Evolutionary conservation across 2,797 vertebrate genomes (phyloP), one percentile per base, ranked within the genome.

Genomic region (Sebastiscus tertius): DNA sequence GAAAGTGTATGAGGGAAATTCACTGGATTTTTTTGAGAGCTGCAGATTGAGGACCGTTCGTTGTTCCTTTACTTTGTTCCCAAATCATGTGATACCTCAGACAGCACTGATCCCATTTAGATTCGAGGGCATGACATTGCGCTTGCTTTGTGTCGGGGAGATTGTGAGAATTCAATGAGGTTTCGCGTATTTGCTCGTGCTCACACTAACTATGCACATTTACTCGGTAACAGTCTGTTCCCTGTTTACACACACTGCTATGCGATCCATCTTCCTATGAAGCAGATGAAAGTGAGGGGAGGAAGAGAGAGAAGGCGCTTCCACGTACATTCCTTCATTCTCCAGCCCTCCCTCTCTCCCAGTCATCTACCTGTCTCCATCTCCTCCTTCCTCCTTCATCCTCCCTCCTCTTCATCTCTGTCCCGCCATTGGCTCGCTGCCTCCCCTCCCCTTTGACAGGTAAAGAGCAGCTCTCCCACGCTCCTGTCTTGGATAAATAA

Each of bases 401-500:
- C 24, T 22, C 20, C 54, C 29, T 68, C 42, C 66, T 79, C 64
- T 46, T 73, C 63, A 55, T 68, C 68, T 64, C 60, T 8, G 7
- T 75, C 69, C 67, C 13, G 10, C 78, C 81, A 72, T 68, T 71
- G 72, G 72, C 73, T 85, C 27, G 1, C 33, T 69, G 52, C 69
- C 55, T 86, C 82, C 79, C 73, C 69, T 83, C 66, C 63, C 63
- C 66, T 75, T 70, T 86, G 85, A 86, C 88, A 83, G 85, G 85
- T 90, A 85, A 88, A 71, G 65, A 83, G 87, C 75, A 49, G 39
- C 77, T 31, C 85, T 91, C 86, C 86, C 85, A 75, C 83, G 3
- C 77, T 86, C n/a, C 82, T 58, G 55, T 89, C 81, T 82, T 68
- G 75, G 75, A 91, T 89, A 92, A 94, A 94, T 91, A 91, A 90